Percentiles rank a stretch among this genome's conserved stretches.
phyloP scores from a whole-genome alignment of 1,140 invertebrate species.

The Scaptomyza pallida region DNA sequence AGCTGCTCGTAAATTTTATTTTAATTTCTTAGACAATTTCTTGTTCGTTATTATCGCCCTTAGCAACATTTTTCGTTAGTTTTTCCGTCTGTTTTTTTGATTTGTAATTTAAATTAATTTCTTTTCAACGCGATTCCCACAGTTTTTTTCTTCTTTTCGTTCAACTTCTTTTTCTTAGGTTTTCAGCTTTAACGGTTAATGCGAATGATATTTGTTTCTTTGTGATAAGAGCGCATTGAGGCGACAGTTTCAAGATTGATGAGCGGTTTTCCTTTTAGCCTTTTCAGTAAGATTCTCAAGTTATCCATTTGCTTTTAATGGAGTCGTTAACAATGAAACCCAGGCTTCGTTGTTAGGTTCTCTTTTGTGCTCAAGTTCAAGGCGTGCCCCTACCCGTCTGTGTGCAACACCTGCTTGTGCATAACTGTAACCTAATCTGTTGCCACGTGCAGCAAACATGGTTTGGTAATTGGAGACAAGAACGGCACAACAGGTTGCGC shows the following conservation, averaged over 20 bases:
- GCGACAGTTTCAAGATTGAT: not conserved
- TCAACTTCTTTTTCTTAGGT: not conserved
- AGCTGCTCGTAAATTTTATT: slow-evolving; percentile 66
- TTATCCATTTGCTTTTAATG: slow-evolving; percentile 2
- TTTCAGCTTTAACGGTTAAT: slow-evolving; percentile 27
- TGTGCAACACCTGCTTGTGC: slow-evolving; percentile 13
- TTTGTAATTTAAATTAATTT: slow-evolving; percentile 52
- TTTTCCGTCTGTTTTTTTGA: slow-evolving; percentile 40
- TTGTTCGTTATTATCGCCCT: slow-evolving; percentile 28
- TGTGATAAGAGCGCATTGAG: slow-evolving; percentile 1
- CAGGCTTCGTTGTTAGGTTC: not conserved
- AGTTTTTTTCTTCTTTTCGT: not conserved
- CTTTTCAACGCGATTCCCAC: slow-evolving; percentile 25
- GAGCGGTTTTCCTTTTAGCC: not conserved
- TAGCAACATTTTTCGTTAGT: not conserved
- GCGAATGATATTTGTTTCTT: not conserved
- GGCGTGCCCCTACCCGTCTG: not conserved
- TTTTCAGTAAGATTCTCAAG: not conserved
- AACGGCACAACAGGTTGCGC: slow-evolving; percentile 48
- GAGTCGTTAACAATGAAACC: slow-evolving; percentile 11
- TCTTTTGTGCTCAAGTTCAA: slow-evolving; percentile 52
- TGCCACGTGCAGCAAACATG: slow-evolving; percentile 43
- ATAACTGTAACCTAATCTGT: slow-evolving; percentile 38
- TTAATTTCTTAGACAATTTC: slow-evolving; percentile 61
- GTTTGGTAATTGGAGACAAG: slow-evolving; percentile 50